phyloP scores from a whole-genome alignment of 2,888 invertebrate species.

The Aspidiotus rigidus region DNA sequence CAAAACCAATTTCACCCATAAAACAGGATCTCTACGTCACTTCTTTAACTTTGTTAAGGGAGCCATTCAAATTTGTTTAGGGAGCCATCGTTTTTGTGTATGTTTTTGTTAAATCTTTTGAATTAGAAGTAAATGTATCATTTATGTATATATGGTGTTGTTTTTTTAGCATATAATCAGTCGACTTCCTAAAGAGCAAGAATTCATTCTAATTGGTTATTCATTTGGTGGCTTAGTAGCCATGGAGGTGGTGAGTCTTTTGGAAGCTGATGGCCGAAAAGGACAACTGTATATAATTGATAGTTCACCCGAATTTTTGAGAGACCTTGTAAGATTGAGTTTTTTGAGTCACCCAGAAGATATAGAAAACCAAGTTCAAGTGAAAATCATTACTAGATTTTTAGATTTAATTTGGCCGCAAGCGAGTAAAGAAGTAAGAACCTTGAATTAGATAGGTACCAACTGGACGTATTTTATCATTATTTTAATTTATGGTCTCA shows the following conservation, averaged over 20 bases:
- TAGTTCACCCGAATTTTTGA: slow-evolving; percentile 65
- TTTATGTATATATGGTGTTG: neutral
- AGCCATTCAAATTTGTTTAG: neutral
- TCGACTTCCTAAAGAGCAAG: slow-evolving; percentile 51
- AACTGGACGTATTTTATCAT: too few relatives aligned
- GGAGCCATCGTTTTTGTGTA: too few relatives aligned
- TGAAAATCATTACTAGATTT: slow-evolving; percentile 51
- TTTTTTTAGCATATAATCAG: slow-evolving; percentile 50
- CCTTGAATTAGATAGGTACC: neutral
- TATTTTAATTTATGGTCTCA: neutral
- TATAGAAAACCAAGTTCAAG: slow-evolving; percentile 49
- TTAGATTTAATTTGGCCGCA: slow-evolving; percentile 38
- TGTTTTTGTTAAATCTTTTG: neutral
- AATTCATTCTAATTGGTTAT: slow-evolving; percentile 73
- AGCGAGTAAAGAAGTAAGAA: slow-evolving; percentile 35
- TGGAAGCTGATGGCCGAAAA: slow-evolving; percentile 57
- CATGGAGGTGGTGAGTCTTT: slow-evolving; percentile 61
- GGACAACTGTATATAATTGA: slow-evolving; percentile 67
- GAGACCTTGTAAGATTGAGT: slow-evolving; percentile 43
- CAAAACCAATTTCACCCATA: too few relatives aligned
- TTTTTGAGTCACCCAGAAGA: slow-evolving; percentile 35
- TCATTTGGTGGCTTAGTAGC: slow-evolving; percentile 76
- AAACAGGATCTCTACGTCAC: too few relatives aligned
- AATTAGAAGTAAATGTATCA: neutral
- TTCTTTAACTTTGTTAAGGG: too few relatives aligned